These are phyloP conservation scores for Apogon hyalosoma DNA, from an alignment of 2,797 vertebrate genomes.

Conservation along the genomic window DNA sequence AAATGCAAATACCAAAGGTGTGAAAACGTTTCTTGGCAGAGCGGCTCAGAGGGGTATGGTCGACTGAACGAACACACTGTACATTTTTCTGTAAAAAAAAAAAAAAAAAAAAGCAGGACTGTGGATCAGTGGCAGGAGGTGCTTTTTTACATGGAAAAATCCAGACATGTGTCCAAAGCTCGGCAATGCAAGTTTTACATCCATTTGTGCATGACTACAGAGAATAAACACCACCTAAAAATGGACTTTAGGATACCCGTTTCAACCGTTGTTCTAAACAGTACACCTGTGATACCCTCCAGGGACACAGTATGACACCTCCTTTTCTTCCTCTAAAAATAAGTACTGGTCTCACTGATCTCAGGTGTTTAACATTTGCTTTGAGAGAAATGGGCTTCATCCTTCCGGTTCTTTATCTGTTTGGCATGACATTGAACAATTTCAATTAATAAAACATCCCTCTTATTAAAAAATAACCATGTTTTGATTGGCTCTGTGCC, in stretches of 20 bases:
- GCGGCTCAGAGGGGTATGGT: neutral
- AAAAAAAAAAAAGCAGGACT: no score
- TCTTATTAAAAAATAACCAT: constrained; percentile 5
- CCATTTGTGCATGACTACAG: neutral
- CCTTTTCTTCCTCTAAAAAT: neutral
- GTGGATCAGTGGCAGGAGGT: neutral
- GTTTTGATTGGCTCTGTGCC: constrained; percentile 8
- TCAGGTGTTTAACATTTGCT: constrained; percentile 15
- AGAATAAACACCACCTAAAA: neutral
- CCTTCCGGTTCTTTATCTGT: constrained; percentile 4
- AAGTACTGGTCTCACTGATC: constrained; percentile 25
- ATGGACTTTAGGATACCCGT: neutral
- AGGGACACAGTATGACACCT: neutral
- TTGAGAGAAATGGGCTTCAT: neutral
- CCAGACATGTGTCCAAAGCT: constrained; percentile 1
- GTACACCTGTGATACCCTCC: constrained; percentile 1
- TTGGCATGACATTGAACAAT: constrained; percentile 4
- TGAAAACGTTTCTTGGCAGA: constrained; percentile 27
- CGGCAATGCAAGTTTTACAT: neutral
- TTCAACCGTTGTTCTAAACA: no score
- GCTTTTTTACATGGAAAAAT: neutral
- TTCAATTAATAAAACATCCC: neutral
- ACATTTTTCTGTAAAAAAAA: constrained; percentile 19
- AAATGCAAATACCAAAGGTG: constrained; percentile 23
- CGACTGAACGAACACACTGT: neutral